Base-by-base conservation (phyloP, 2,888 invertebrate genomes). In the Rotaria magnacalcarata region DNA sequence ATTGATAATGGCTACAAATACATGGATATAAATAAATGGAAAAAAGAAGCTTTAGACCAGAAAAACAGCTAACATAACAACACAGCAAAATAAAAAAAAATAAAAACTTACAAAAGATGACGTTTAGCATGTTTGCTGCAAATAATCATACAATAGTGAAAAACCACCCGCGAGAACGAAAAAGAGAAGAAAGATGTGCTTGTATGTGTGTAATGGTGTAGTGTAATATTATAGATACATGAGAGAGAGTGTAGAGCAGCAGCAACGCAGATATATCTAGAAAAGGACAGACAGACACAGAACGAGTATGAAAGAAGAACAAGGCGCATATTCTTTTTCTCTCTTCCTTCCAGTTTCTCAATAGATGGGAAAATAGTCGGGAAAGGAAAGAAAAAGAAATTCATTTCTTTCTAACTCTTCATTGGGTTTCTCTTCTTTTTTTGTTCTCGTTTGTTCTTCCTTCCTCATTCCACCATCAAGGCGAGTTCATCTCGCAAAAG, bases 71-170 rank as follows among this genome's bases (percentile, higher is more conserved):
- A 67, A 67, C 67, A 67, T 67, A 14, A 67, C 6, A 21, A 27
- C 4, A 67, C 34, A 67, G 21, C 14, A 80, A 24, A 47, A 47
- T 47, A 47, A 80, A 47, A 47, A 43, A n/a, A 10, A 80, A 47
- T 24, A 24, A 47, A 24, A 80, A 47, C 80, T 80, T 80, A 80
- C 80, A 80, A 80, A 80, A 80, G 21, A 80, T 80, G 47, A 80
- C 80, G 80, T 80, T 80, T 80, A 80, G n/a, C 80, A 80, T 80
- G 80, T 80, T 80, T 80, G 80, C 24, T 80, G 80, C 34, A 80
- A 80, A 80, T 43, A 47, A 80, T 80, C 43, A 80, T n/a, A 80
- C 80, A 80, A 80, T n/a, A 80, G 80, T 80, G 80, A 47, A 80
- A 47, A 80, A 47, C 80, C 67, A 67, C 67, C 67, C 67, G 47